These are phyloP conservation scores for Mastomys coucha DNA, from an alignment of 2,113 vertebrate species.

Conservation along the genomic window DNA sequence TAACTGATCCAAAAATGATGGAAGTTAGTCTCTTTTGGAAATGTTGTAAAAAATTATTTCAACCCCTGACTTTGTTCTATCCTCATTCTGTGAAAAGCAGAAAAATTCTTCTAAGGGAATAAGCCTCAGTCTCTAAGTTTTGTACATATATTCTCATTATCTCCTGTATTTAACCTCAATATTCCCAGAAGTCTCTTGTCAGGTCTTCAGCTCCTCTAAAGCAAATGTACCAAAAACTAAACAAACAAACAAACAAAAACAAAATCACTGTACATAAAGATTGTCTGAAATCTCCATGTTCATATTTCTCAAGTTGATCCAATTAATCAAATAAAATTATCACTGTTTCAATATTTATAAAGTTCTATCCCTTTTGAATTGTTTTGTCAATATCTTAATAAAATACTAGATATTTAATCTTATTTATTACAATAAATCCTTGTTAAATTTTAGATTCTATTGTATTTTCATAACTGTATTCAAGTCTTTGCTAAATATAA, in stretches of 20 bases:
- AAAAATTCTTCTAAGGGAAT: neutral
- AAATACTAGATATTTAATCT: neutral
- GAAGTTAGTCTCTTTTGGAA: neutral
- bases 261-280: neutral
- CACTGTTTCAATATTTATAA: neutral
- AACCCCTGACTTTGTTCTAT: neutral
- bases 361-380: neutral
- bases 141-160: neutral
- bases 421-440: neutral
- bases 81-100: neutral
- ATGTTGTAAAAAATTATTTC: neutral
- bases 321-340: conserved; percentile 11
- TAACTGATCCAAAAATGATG: neutral
- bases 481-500: neutral
- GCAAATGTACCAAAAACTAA: neutral
- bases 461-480: neutral
- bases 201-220: neutral
- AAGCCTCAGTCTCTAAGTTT: neutral
- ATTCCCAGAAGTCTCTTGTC: neutral
- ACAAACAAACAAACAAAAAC: too few species aligned
- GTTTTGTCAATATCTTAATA: neutral
- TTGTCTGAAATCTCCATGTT: neutral
- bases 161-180: neutral
- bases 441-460: neutral
- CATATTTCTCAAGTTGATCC: neutral